A percentile compares a stretch with the other conserved stretches of the same genome.
Conservation (phyloP, 2,888 invertebrate genomes). For the Phengaris arion region DNA sequence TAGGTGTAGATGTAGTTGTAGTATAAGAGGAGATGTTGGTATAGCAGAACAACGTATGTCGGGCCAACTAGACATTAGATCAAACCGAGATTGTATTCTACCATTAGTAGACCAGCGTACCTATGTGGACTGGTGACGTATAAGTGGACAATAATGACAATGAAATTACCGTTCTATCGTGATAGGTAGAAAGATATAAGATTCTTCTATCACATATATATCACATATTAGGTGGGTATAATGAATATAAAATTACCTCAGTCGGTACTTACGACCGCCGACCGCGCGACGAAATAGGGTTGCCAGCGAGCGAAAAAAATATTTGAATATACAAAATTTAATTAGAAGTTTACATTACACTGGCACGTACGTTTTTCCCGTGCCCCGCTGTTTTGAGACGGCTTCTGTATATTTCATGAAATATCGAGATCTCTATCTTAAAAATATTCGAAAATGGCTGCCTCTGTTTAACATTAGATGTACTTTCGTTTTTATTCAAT, state of each 20-base stretch:
- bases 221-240: not conserved
- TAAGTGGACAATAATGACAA: no score
- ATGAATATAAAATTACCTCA: slow-evolving; percentile 3
- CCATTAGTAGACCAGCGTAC: no score
- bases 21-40: no score
- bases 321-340: slow-evolving; percentile 45
- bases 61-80: no score
- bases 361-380: slow-evolving; percentile 33
- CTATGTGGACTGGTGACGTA: no score
- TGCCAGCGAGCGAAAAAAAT: slow-evolving; percentile 42
- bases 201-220: not conserved
- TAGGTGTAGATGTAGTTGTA: no score
- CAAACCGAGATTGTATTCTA: no score
- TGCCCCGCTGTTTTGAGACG: slow-evolving; percentile 38
- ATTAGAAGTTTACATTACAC: slow-evolving; percentile 41
- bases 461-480: not conserved
- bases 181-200: not conserved
- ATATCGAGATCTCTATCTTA: slow-evolving; percentile 37
- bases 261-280: slow-evolving; percentile 42
- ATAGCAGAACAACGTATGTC: no score
- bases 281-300: slow-evolving; percentile 40
- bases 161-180: no score
- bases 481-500: slow-evolving; percentile 12
- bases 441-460: slow-evolving; percentile 32
- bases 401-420: slow-evolving; percentile 39